phyloP scores from a whole-genome alignment of 2,113 vertebrate genomes.

The Carollia perspicillata region DNA sequence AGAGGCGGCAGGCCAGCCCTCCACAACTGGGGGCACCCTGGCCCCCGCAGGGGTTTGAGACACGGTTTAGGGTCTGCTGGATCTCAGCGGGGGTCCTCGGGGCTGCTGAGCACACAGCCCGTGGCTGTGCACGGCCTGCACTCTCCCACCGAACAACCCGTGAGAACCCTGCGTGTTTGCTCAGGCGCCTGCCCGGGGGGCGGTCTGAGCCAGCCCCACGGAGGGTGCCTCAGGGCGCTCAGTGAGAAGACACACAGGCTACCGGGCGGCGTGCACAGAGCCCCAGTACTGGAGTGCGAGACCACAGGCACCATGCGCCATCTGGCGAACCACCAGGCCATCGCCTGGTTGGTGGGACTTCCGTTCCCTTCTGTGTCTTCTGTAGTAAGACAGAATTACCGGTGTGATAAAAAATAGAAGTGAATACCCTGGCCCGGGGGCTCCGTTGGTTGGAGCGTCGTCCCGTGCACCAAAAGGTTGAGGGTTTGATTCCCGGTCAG shows the following conservation, averaged over 20 bases:
- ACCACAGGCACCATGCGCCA: no score
- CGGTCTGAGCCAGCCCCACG: background rate
- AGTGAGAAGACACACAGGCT: background rate
- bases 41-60: background rate
- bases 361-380: background rate
- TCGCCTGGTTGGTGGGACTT: background rate
- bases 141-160: background rate
- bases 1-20: background rate
- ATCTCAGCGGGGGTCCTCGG: background rate
- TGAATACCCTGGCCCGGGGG: no score
- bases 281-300: background rate
- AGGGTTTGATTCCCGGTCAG: no score
- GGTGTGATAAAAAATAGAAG: background rate
- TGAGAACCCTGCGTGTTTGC: background rate
- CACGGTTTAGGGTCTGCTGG: background rate
- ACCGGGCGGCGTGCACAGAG: background rate
- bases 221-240: no score
- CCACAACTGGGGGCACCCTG: fast-evolving
- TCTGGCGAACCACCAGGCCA: no score
- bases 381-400: background rate
- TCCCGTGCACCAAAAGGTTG: no score
- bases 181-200: background rate
- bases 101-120: background rate
- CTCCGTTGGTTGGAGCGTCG: no score
- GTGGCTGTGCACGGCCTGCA: background rate